These are phyloP conservation scores for Oncorhynchus keta DNA, from an alignment of 2,113 vertebrate species.

Conservation along the genomic window DNA sequence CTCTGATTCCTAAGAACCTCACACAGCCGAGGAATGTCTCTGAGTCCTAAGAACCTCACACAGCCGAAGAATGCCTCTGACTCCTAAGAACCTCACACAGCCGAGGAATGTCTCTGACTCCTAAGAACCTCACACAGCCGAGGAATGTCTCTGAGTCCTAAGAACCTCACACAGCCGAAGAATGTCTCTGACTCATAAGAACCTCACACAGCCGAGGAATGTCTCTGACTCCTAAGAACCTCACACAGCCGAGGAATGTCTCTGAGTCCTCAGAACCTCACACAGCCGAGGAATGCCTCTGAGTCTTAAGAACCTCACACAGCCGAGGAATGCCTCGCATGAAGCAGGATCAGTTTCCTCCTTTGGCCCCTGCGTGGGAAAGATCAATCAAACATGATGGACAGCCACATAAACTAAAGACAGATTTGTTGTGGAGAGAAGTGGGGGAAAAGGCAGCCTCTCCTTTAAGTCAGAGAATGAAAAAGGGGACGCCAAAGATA, in stretches of 20 bases:
- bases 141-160: conserved; percentile 59
- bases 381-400: conserved; percentile 70
- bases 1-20: conserved; percentile 36
- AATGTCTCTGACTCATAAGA: conserved; percentile 58
- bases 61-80: conserved; percentile 61
- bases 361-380: conserved; percentile 56
- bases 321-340: conserved; percentile 64
- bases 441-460: conserved; percentile 21
- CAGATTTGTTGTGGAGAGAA: conserved; percentile 43
- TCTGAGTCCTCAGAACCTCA: conserved; percentile 36
- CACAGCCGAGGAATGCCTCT: background rate
- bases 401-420: conserved; percentile 58
- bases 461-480: conserved; percentile 12
- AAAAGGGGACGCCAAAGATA: background rate
- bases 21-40: conserved; percentile 63
- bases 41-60: conserved; percentile 38
- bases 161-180: conserved; percentile 51
- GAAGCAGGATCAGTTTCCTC: conserved; percentile 59
- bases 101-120: conserved; percentile 59
- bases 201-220: conserved; percentile 59
- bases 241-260: conserved; percentile 62
- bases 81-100: conserved; percentile 47
- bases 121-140: conserved; percentile 50
- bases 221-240: conserved; percentile 46
- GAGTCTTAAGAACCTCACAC: conserved; percentile 52